Conservation (phyloP, 2,888 invertebrate species). For the Rapana venosa region DNA sequence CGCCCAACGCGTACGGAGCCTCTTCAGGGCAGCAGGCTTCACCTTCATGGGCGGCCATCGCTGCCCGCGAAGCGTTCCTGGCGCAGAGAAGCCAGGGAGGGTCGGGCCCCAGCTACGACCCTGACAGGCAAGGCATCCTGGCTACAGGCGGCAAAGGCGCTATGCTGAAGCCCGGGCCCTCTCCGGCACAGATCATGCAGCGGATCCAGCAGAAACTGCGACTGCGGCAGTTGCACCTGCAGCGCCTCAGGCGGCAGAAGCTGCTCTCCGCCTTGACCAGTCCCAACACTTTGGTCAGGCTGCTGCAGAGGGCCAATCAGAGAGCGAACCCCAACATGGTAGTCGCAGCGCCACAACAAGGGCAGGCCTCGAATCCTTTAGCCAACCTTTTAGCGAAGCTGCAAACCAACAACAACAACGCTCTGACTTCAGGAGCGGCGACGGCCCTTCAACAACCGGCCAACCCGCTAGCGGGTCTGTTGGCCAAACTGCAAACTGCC, state of each 20-base stretch:
- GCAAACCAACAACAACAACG: not conserved
- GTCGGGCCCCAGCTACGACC: not conserved
- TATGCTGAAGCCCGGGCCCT: not conserved
- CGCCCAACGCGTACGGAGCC: not conserved
- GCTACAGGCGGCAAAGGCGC: conserved; percentile 9
- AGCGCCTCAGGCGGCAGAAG: not conserved
- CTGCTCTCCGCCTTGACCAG: no score
- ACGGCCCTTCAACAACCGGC: no score
- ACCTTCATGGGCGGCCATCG: not conserved
- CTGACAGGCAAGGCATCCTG: conserved; percentile 6
- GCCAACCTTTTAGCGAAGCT: not conserved
- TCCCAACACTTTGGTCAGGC: not conserved
- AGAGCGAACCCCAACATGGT: not conserved
- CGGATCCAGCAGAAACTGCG: not conserved
- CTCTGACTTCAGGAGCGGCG: no score
- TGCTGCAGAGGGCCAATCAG: not conserved
- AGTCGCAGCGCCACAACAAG: not conserved
- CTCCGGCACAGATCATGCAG: conserved; percentile 19
- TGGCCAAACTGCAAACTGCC: no score
- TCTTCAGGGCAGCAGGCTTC: not conserved
- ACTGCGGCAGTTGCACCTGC: not conserved
- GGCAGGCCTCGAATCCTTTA: not conserved
- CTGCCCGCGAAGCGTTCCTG: not conserved
- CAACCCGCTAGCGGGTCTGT: no score
- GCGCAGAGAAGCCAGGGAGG: not conserved